phyloP scores from a whole-genome alignment of 1,140 invertebrate species.

The Plectus sambesii region DNA sequence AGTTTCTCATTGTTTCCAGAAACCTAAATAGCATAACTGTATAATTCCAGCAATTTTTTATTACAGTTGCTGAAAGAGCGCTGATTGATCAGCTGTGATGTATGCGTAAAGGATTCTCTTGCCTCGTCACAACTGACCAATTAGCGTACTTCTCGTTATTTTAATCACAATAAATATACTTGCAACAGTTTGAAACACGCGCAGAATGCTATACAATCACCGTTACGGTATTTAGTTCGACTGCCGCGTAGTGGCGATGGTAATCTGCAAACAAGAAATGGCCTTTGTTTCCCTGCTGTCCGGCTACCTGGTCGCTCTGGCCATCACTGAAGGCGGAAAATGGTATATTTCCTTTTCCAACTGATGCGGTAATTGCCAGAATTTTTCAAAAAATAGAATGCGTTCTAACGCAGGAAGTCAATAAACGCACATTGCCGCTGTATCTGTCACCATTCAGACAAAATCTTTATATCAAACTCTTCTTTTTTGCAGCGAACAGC shows the following conservation, averaged over 20 bases:
- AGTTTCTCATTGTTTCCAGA: too few relatives aligned
- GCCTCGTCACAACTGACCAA: too few relatives aligned
- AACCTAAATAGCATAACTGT: too few relatives aligned
- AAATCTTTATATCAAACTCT: slow-evolving; percentile 2
- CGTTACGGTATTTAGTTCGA: slow-evolving; percentile 46
- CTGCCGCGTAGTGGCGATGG: slow-evolving; percentile 49
- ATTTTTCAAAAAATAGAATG: slow-evolving; percentile 1
- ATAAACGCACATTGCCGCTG: slow-evolving; percentile 31
- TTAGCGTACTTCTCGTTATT: too few relatives aligned
- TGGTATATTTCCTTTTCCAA: slow-evolving; percentile 9
- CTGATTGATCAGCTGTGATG: too few relatives aligned
- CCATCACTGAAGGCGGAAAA: slow-evolving; percentile 18
- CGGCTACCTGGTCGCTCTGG: slow-evolving; percentile 48
- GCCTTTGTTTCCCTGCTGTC: slow-evolving; percentile 50
- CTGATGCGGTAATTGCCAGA: neutral
- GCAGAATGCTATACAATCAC: slow-evolving; percentile 7
- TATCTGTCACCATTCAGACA: slow-evolving; percentile 5
- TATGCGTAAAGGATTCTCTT: too few relatives aligned
- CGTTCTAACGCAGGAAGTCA: neutral
- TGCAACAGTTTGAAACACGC: neutral
- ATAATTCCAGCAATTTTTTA: too few relatives aligned
- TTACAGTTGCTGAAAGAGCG: too few relatives aligned
- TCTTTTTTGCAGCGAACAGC: slow-evolving; percentile 39
- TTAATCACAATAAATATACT: slow-evolving; percentile 37
- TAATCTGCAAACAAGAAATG: slow-evolving; percentile 41